Conservation (phyloP, 2,113 vertebrate species). For the Nyctereutes procyonoides region DNA sequence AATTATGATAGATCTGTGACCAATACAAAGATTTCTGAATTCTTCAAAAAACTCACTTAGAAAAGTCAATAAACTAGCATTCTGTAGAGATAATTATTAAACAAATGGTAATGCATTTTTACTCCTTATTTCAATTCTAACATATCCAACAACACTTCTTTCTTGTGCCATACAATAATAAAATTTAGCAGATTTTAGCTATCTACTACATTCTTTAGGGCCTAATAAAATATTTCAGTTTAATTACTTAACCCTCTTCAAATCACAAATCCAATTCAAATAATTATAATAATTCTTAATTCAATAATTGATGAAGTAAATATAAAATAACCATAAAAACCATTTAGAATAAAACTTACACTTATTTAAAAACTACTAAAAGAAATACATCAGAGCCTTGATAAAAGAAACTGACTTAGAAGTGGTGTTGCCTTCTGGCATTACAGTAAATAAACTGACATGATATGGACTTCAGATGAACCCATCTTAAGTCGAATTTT, state of each 20-base stretch:
- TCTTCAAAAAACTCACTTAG: conserved; percentile 77
- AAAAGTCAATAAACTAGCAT: conserved; percentile 80
- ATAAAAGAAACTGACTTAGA: conserved; percentile 33
- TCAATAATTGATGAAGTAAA: conserved; percentile 70
- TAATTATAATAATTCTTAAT: conserved; percentile 68
- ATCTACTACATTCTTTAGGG: conserved; percentile 57
- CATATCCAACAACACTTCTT: conserved; percentile 70
- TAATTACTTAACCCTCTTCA: conserved; percentile 60
- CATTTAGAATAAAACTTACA: conserved; percentile 66
- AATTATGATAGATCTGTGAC: conserved; percentile 77
- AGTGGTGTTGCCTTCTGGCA: conserved; percentile 24
- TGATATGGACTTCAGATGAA: neutral
- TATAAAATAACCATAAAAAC: conserved; percentile 62
- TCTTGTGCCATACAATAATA: conserved; percentile 77
- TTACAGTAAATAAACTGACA: conserved; percentile 35
- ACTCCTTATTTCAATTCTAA: conserved; percentile 70
- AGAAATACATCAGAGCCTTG: conserved; percentile 64
- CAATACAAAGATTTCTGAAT: conserved; percentile 81
- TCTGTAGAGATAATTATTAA: conserved; percentile 77
- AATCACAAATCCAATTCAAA: conserved; percentile 68
- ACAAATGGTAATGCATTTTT: conserved; percentile 73
- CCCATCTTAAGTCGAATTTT: conserved; percentile 34
- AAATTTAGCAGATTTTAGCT: conserved; percentile 65
- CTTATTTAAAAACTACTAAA: conserved; percentile 67
- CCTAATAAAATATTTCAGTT: conserved; percentile 69